phyloP scores from a whole-genome alignment of 2,113 vertebrate genomes.

The Equus przewalskii region DNA sequence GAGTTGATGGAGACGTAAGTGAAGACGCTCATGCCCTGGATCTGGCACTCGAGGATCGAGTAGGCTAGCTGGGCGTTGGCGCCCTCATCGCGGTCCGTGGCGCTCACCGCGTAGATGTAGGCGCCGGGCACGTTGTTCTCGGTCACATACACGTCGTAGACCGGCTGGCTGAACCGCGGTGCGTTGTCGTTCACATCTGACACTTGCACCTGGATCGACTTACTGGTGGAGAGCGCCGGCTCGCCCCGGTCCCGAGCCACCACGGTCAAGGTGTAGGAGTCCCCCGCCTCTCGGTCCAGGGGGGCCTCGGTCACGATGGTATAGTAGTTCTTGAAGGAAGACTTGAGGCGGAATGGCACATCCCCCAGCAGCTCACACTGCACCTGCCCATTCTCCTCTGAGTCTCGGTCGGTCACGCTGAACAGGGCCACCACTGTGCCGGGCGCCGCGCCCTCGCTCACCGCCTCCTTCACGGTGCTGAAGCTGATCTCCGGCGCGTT shows the following conservation, averaged over 20 bases:
- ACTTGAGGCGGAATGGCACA: conserved; percentile 96
- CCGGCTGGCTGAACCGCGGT: conserved; percentile 94
- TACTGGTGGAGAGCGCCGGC: conserved; percentile 94
- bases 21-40: conserved; percentile 98
- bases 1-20: conserved; percentile 99
- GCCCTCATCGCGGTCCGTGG: conserved; percentile 95
- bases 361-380: conserved; percentile 96
- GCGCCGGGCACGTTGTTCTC: conserved; percentile 99
- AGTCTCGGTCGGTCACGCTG: conserved; percentile 96
- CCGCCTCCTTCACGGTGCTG: conserved; percentile 97
- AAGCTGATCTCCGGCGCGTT: conserved; percentile 98
- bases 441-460: conserved; percentile 95
- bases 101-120: conserved; percentile 97
- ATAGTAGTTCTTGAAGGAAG: conserved; percentile 97
- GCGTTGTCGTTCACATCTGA: conserved; percentile 98
- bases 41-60: conserved; percentile 96
- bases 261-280: conserved; percentile 96
- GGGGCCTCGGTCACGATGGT: conserved; percentile 96
- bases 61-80: conserved; percentile 95
- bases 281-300: conserved; percentile 94
- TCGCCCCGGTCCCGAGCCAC: conserved; percentile 94
- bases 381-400: conserved; percentile 96
- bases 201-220: conserved; percentile 96
- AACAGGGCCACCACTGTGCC: conserved; percentile 97
- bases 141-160: conserved; percentile 97